These are phyloP conservation scores for Fundulus diaphanus DNA, from an alignment of 2,797 vertebrate species.

Conservation along the genomic window DNA sequence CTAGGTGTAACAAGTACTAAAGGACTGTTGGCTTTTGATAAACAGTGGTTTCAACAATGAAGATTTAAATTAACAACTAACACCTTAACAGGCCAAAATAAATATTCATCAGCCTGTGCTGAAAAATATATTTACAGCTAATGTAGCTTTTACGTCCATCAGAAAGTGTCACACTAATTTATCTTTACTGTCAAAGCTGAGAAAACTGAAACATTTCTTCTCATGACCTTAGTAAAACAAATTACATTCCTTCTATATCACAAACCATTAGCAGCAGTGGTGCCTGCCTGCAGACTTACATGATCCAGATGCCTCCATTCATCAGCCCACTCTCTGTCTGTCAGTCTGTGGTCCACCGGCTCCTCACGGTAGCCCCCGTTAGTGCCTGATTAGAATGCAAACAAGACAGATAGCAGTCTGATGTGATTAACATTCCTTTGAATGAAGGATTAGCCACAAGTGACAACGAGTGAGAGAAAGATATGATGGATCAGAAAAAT, in stretches of 20 bases:
- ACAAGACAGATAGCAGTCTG: slow-evolving; percentile 54
- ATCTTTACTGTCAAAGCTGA: slow-evolving; percentile 14
- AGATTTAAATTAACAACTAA: not conserved
- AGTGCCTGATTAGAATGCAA: slow-evolving; percentile 83
- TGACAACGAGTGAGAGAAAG: slow-evolving; percentile 38
- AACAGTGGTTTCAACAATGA: not conserved
- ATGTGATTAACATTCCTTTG: slow-evolving; percentile 55
- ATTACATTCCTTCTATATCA: slow-evolving; percentile 51
- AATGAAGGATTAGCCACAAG: slow-evolving; percentile 38
- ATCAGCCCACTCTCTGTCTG: slow-evolving; percentile 98
- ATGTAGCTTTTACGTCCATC: not conserved
- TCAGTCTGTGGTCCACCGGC: slow-evolving; percentile 96
- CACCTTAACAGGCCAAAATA: not conserved
- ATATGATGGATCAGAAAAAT: not conserved
- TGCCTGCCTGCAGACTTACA: slow-evolving; percentile 81
- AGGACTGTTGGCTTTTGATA: not conserved
- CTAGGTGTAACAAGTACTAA: not conserved
- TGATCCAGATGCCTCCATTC: slow-evolving; percentile 99
- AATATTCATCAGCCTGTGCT: not conserved
- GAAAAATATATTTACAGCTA: not conserved
- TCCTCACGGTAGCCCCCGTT: slow-evolving; percentile 97
- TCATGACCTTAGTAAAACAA: slow-evolving; percentile 32
- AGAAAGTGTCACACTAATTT: not conserved
- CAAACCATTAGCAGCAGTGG: slow-evolving; percentile 37
- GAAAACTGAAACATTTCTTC: slow-evolving; percentile 16